phyloP scores from a whole-genome alignment of 2,113 vertebrate genomes.

The Malurus elegans region DNA sequence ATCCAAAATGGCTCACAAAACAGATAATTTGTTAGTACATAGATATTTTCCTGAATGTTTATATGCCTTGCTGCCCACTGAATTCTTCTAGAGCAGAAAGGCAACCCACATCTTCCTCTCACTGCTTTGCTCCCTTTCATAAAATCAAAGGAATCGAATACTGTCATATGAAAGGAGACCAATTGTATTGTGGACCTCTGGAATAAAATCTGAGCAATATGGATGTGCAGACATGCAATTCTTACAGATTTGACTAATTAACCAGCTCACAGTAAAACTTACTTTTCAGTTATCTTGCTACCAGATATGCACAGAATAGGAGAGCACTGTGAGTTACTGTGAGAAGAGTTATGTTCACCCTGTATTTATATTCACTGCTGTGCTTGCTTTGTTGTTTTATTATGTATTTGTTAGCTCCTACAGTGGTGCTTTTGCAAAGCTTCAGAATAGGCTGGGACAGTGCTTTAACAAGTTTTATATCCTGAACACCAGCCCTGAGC shows the following conservation, averaged over 20 bases:
- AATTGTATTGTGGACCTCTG: background rate
- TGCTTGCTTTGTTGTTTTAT: background rate
- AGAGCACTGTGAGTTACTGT: background rate
- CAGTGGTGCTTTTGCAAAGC: background rate
- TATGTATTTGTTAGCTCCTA: background rate
- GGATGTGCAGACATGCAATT: background rate
- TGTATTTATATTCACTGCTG: background rate
- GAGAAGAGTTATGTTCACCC: background rate
- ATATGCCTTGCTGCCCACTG: background rate
- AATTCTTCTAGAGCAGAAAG: background rate
- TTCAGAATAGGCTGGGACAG: background rate
- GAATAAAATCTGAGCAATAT: background rate
- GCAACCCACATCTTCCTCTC: background rate
- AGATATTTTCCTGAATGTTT: background rate
- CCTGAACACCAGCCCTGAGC: background rate
- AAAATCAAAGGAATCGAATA: background rate
- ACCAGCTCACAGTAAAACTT: background rate
- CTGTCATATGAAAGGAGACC: background rate
- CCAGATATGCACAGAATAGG: background rate
- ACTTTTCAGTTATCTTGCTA: background rate
- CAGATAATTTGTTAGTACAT: background rate
- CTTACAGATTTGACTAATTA: background rate
- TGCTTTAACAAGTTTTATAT: background rate
- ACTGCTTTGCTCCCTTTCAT: background rate
- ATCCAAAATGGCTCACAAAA: background rate